These are phyloP conservation scores for Drosophila paramelanica DNA, from an alignment of 2,888 invertebrate species.

Conservation along the genomic window DNA sequence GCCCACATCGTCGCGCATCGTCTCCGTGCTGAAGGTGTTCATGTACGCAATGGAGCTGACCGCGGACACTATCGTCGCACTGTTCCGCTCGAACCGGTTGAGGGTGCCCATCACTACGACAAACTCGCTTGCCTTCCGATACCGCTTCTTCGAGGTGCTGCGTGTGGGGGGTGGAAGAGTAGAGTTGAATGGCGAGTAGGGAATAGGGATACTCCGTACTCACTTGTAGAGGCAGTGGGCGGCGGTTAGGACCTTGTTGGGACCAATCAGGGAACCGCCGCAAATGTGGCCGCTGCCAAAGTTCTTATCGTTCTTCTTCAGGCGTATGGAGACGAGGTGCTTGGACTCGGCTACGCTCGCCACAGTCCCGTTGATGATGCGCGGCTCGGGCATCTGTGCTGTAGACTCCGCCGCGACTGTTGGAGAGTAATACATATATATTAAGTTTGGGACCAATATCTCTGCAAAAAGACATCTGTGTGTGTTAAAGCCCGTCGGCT, in stretches of 20 bases:
- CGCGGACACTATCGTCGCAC: conserved; percentile 77
- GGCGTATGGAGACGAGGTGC: conserved; percentile 81
- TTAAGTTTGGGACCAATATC: too few species aligned
- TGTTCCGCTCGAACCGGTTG: conserved; percentile 75
- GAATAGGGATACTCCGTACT: conserved; percentile 35
- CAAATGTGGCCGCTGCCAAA: conserved; percentile 83
- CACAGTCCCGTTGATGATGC: conserved; percentile 80
- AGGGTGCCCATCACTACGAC: conserved; percentile 82
- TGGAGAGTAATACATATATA: neutral
- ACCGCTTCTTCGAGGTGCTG: conserved; percentile 73
- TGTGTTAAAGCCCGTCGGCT: too few species aligned
- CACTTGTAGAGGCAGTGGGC: conserved; percentile 83
- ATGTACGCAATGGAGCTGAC: conserved; percentile 78
- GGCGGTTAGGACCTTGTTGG: conserved; percentile 82
- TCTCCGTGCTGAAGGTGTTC: conserved; percentile 74
- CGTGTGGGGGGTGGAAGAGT: too few species aligned
- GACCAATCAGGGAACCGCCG: conserved; percentile 80
- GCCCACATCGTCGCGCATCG: conserved; percentile 82
- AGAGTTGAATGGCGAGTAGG: too few species aligned
- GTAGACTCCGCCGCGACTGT: conserved; percentile 10
- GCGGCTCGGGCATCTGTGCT: conserved; percentile 37
- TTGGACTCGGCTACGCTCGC: conserved; percentile 66
- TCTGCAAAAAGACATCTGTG: too few species aligned
- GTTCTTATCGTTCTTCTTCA: conserved; percentile 67
- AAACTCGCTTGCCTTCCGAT: conserved; percentile 79